Evolutionary conservation across 2,797 vertebrate genomes (phyloP), one percentile per base, ranked within the genome.

Genomic region (Novumbra hubbsi): DNA sequence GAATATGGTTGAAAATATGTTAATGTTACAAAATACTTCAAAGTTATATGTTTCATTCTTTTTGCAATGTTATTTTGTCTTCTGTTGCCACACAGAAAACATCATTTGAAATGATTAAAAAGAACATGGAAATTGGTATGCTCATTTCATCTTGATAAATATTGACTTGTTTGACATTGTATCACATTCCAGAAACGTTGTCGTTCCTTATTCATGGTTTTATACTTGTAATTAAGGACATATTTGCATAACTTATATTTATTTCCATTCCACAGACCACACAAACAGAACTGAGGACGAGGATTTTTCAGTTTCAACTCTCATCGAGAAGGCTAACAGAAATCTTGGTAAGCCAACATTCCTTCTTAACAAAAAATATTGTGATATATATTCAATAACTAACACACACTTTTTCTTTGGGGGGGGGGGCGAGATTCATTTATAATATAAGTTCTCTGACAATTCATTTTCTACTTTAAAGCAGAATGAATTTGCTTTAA

Each of bases 271-370:
- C 52, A 72, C 80, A 93, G 92, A 78, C 21, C 81, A n/a, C 19
- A 55, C 52, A 7, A 55, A 84, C 83, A 73, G 6, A 27, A 4
- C 77, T 7, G 79, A 88, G 3, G 89, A 87, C 1, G 88, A 90
- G 0, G 82, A 90, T 0, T 52, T 83, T 57, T 86, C 79, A 27
- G 65, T 89, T 27, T 91, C 89, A 5, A 74, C 84, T 0, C 74
- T 91, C 74, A 9, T 93, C 19, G 91, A 93, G 68, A 91, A 78
- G 65, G 92, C 91, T 50, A 93, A 92, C 49, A 63, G 0, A 21
- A 85, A 93, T 64, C 8, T 90, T 7, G 91, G 92, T 92, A 86
- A 1, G 81, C 68, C 21, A 49, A 48, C 17, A 65, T 24, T 49
- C 41, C 63, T 16, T n/a, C 32, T 52, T 48, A 32, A 34, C 15